A percentile compares a stretch with the other conserved stretches of the same genome.
Evolutionary conservation across 1,140 invertebrate genomes (phyloP).

Genomic region (Fopius arisanus): DNA sequence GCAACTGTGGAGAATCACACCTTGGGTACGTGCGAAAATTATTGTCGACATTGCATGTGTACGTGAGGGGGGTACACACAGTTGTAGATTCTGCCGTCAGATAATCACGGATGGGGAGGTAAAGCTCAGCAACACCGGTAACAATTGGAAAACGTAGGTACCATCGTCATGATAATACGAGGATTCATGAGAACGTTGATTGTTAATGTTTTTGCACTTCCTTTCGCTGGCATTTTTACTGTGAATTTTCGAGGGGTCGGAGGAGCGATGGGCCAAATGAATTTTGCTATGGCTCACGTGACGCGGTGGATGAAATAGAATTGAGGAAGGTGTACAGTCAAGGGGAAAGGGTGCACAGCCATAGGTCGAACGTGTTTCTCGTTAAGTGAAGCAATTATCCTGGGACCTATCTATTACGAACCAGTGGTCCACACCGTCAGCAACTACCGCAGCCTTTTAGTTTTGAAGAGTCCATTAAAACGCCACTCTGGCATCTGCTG

Average conservation of each 20-base stretch:
- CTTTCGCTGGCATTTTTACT: not conserved
- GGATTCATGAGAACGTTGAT: slow-evolving; percentile 1
- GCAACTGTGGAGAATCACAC: slow-evolving; percentile 24
- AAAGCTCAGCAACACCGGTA: not conserved
- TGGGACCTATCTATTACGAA: slow-evolving; percentile 56
- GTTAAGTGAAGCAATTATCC: slow-evolving; percentile 62
- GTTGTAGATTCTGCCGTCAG: not conserved
- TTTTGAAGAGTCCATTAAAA: slow-evolving; percentile 55
- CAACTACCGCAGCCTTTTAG: slow-evolving; percentile 56
- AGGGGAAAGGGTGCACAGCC: slow-evolving; percentile 28
- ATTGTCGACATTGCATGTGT: slow-evolving; percentile 23
- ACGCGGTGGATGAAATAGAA: slow-evolving; percentile 9
- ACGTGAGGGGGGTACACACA: not conserved
- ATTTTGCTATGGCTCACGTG: not conserved
- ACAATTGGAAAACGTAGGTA: not conserved
- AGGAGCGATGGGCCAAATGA: too few relatives aligned
- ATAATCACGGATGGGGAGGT: not conserved
- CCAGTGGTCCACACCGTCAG: slow-evolving; percentile 46
- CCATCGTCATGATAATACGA: not conserved
- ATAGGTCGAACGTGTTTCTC: slow-evolving; percentile 59
- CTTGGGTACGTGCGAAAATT: slow-evolving; percentile 25
- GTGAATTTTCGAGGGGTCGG: not conserved
- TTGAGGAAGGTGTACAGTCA: slow-evolving; percentile 2
- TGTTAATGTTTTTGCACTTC: not conserved
- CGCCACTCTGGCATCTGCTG: slow-evolving; percentile 37